phyloP scores from a whole-genome alignment of 2,113 vertebrate genomes.

The Psittacus erithacus region DNA sequence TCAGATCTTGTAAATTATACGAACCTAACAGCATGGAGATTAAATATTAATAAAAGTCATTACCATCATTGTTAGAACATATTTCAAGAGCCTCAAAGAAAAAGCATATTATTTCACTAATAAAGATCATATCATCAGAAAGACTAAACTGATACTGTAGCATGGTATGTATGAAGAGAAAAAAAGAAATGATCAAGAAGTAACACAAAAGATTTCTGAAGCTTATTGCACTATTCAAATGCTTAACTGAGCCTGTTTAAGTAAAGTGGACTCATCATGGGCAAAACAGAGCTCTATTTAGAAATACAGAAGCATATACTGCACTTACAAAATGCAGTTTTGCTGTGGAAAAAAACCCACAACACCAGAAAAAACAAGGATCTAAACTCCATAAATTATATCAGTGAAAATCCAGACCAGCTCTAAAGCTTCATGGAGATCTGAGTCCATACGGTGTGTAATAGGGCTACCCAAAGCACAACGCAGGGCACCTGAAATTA shows the following conservation, averaged over 20 bases:
- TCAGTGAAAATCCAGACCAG: background rate
- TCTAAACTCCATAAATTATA: background rate
- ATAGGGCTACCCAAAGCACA: background rate
- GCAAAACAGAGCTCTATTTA: background rate
- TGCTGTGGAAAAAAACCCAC: background rate
- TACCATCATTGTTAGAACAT: constrained; percentile 18
- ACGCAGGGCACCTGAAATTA: background rate
- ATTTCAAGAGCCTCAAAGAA: constrained; percentile 59
- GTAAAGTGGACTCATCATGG: background rate
- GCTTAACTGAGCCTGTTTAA: background rate
- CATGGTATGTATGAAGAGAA: background rate
- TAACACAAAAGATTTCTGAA: constrained; percentile 15
- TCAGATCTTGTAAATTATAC: constrained; percentile 47
- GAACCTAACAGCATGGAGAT: constrained; percentile 32
- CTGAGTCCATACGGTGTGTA: background rate
- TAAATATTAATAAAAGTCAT: constrained; percentile 69
- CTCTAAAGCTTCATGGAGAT: background rate
- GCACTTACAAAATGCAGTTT: background rate
- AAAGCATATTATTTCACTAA: constrained; percentile 36
- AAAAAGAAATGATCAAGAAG: constrained; percentile 3
- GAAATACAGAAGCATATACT: background rate
- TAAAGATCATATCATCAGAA: constrained; percentile 45
- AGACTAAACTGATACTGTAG: background rate
- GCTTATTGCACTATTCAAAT: background rate
- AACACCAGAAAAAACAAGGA: background rate